Evolutionary conservation across 2,113 vertebrate genomes (phyloP).

Genomic region (Pelecanus crispus): DNA sequence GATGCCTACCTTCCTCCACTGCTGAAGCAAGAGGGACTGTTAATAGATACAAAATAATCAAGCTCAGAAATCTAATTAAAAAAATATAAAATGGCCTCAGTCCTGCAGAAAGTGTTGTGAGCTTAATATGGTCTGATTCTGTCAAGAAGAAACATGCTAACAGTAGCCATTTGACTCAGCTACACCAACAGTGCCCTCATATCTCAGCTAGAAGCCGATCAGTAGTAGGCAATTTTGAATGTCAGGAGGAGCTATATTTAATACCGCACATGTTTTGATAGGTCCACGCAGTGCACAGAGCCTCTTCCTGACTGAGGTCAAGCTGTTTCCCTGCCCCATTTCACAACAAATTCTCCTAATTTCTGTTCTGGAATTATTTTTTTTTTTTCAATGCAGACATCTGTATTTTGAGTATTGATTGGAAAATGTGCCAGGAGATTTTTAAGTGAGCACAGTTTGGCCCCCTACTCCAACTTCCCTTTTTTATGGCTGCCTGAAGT

Average conservation of each 20-base stretch:
- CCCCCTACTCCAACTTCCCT: not conserved
- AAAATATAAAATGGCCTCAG: not conserved
- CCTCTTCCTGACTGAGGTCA: not conserved
- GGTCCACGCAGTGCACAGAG: not conserved
- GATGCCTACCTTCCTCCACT: not conserved
- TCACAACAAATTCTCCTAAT: not conserved
- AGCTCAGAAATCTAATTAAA: not conserved
- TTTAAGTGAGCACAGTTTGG: not conserved
- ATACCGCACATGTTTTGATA: not conserved
- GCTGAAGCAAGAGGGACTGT: not conserved
- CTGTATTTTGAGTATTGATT: not conserved
- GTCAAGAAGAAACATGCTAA: not conserved
- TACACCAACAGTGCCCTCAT: not conserved
- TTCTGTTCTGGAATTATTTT: not conserved
- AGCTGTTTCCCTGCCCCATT: not conserved
- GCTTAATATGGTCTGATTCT: not conserved
- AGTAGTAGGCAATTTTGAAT: not conserved
- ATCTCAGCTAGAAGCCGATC: not conserved
- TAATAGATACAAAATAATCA: not conserved
- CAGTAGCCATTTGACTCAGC: not conserved
- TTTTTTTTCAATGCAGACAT: not conserved
- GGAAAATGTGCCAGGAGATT: not conserved
- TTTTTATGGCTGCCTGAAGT: slow-evolving; percentile 29
- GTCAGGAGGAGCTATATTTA: not conserved
- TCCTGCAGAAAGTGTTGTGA: not conserved